Evolutionary conservation across 2,113 vertebrate genomes (phyloP).

Genomic region (Strix uralensis): DNA sequence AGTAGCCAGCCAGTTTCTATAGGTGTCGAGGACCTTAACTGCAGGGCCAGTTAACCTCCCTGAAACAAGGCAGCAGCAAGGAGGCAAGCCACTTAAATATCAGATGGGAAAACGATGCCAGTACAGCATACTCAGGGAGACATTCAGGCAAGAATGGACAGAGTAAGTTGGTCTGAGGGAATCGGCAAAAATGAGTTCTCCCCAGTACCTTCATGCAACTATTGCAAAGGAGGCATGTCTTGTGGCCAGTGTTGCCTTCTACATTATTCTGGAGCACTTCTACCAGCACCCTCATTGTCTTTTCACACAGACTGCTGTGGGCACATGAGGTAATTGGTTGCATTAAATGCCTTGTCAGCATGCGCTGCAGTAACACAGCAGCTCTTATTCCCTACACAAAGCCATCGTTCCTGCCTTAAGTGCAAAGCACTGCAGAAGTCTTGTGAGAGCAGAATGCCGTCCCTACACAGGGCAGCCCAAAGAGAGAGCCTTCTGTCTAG

Average conservation of each 20-base stretch:
- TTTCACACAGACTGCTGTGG: background rate
- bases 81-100: background rate
- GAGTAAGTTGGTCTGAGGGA: background rate
- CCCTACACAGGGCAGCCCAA: background rate
- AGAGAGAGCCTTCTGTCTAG: background rate
- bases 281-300: background rate
- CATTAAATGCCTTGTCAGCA: constrained; percentile 23
- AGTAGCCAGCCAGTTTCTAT: background rate
- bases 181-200: background rate
- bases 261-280: background rate
- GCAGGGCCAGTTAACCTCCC: background rate
- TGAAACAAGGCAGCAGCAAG: background rate
- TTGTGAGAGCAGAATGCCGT: background rate
- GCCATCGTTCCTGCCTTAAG: background rate
- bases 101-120: background rate
- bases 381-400: constrained; percentile 10
- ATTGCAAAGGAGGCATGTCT: background rate
- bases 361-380: background rate
- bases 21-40: background rate
- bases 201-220: background rate
- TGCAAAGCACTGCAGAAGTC: background rate
- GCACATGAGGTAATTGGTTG: constrained; percentile 20
- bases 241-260: background rate
- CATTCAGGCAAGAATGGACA: background rate
- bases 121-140: background rate